These are phyloP conservation scores for Esox lucius DNA, from an alignment of 2,797 vertebrate genomes.

Conservation along the genomic window DNA sequence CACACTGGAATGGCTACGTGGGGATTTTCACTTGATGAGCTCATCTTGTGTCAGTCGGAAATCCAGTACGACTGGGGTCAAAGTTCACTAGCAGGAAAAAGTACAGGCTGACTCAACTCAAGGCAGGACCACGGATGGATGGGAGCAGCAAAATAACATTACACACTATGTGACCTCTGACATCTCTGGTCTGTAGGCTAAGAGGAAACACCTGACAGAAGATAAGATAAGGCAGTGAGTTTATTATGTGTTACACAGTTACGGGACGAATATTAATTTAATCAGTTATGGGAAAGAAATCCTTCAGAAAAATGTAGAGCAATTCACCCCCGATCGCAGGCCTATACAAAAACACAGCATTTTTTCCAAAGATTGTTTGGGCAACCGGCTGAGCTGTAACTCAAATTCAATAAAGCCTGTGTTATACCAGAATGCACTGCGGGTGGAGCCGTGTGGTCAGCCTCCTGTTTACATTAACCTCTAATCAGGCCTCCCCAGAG, in stretches of 20 bases:
- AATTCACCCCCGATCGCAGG: not conserved
- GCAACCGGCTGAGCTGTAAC: constrained; percentile 54
- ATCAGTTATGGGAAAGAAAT: not conserved
- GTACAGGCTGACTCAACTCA: constrained; percentile 10
- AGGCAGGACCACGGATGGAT: not conserved
- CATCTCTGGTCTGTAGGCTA: not conserved
- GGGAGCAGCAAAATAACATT: not conserved
- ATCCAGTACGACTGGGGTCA: constrained; percentile 36
- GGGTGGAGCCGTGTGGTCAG: constrained; percentile 68
- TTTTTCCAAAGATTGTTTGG: constrained; percentile 57
- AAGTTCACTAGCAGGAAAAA: constrained; percentile 18
- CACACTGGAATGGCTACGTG: constrained; percentile 40
- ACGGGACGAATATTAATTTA: not conserved
- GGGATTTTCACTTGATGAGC: constrained; percentile 44
- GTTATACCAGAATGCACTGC: constrained; percentile 74
- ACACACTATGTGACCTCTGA: not conserved
- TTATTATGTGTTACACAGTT: not conserved
- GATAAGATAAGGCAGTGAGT: not conserved
- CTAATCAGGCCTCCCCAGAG: constrained; percentile 77
- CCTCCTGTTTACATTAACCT: constrained; percentile 78
- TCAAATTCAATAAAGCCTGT: constrained; percentile 68
- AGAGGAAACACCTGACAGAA: no score
- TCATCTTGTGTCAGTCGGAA: constrained; percentile 38
- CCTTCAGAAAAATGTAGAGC: not conserved
- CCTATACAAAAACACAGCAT: not conserved